Evolutionary conservation across 2,113 vertebrate species (phyloP), one percentile per base, ranked within the genome.

Genomic region (Jaculus jaculus): DNA sequence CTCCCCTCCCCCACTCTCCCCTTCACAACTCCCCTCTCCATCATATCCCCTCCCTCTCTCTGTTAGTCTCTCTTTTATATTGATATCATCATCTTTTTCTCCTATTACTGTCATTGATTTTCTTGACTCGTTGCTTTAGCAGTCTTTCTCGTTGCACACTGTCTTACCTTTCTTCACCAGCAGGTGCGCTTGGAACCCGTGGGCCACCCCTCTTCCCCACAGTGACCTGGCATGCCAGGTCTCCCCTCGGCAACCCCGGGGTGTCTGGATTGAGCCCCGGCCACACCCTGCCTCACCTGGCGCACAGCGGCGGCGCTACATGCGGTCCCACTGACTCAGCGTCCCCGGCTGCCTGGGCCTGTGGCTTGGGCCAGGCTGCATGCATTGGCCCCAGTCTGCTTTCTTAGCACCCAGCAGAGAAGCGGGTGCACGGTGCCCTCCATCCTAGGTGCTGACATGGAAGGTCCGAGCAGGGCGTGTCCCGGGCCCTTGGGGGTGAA

Each of bases 401-500:
- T 98, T 92, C 97, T 98, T 39, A 91, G 97, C 47, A 69, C 97
- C 0, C 97, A 98, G 84, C 97, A 98, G 89, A 98, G 98, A 95
- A 97, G 96, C 97, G 98, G 98, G 30, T 88, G 90, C 47, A 97
- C 95, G 0, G 23, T 87, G 87, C 97, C 97, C 66, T 97, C 98
- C 12, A 98, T 99, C 90, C 98, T 99, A 96, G 99, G 99, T 89
- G 95, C 99, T 69, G 98, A 99, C 81, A 97, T 98, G 0, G 99
- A 99, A 97, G 99, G 99, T 73, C 99, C 99, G 97, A 99, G 99
- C 92, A 97, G 98, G 84, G 99, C 99, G 97, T 98, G 98, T 97
- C 99, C 99, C 99, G 0, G 98, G 98, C 99, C 63, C 98, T 99
- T 99, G 94, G 98, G 98, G 96, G 98, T 99, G 91, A 99, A 98